Percentiles rank a stretch among this genome's conserved stretches.
phyloP scores from a whole-genome alignment of 2,113 vertebrate species.

The Grantiella picta region DNA sequence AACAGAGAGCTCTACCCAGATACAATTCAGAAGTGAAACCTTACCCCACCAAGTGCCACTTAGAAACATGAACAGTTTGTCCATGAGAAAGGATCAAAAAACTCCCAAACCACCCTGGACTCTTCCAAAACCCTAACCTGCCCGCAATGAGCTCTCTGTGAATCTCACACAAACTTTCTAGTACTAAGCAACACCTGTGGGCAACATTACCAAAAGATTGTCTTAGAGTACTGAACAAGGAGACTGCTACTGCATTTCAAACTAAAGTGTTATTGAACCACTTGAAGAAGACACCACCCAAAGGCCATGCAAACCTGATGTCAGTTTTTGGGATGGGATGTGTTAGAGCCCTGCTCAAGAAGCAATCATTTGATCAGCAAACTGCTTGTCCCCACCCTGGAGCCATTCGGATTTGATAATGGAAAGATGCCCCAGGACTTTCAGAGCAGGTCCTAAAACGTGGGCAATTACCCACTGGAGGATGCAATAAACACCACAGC shows the following conservation, averaged over 20 bases:
- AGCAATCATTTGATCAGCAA: not conserved
- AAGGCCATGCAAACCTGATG: not conserved
- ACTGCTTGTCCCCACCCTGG: not conserved
- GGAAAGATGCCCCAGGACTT: not conserved
- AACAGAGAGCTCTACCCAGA: conserved; percentile 16
- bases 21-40: conserved; percentile 52
- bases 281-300: not conserved
- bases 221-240: not conserved
- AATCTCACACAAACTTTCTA: not conserved
- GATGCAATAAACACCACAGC: conserved; percentile 32
- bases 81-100: conserved; percentile 11
- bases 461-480: not conserved
- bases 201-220: not conserved
- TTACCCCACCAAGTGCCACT: not conserved
- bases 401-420: conserved; percentile 15
- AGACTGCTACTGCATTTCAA: not conserved
- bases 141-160: not conserved
- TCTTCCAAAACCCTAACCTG: not conserved
- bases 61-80: not conserved
- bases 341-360: not conserved
- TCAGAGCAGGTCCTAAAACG: not conserved
- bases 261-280: not conserved
- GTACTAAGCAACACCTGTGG: not conserved
- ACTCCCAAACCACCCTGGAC: not conserved
- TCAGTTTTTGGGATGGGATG: conserved; percentile 25